A percentile compares a stretch with the other conserved stretches of the same genome.
phyloP scores from a whole-genome alignment of 1,140 invertebrate species.

The Brachionus koreanus region DNA sequence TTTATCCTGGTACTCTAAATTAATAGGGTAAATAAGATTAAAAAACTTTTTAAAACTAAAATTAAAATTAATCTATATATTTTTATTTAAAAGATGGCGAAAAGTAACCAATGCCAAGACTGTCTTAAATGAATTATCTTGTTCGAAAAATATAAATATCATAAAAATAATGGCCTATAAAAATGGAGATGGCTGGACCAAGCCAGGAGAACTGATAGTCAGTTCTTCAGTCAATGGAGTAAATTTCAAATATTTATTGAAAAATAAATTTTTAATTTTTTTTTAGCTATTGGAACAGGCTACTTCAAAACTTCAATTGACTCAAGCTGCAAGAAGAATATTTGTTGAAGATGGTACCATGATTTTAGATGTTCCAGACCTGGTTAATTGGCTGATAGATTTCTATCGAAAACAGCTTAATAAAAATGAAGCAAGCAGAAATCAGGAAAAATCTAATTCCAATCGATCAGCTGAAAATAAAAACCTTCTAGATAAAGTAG shows the following conservation, averaged over 20 bases:
- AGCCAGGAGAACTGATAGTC: constrained; percentile 53
- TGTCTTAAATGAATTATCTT: constrained; percentile 55
- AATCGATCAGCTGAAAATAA: background rate
- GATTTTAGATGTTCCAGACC: constrained; percentile 54
- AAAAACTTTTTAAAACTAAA: background rate
- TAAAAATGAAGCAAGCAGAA: constrained; percentile 6
- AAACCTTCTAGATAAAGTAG: constrained; percentile 9
- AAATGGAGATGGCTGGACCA: constrained; percentile 56
- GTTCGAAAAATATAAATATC: constrained; percentile 50
- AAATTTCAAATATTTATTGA: background rate
- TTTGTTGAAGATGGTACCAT: constrained; percentile 54
- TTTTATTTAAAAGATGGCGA: constrained; percentile 46
- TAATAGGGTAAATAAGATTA: constrained; percentile 43
- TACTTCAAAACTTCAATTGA: constrained; percentile 51
- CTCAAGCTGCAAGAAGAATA: constrained; percentile 51
- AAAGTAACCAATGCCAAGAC: constrained; percentile 51
- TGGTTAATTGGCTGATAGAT: constrained; percentile 52
- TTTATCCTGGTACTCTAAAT: constrained; percentile 51
- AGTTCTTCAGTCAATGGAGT: constrained; percentile 57
- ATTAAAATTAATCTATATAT: background rate
- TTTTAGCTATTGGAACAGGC: constrained; percentile 54
- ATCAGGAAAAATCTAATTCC: background rate
- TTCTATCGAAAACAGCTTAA: constrained; percentile 48
- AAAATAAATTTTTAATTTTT: background rate
- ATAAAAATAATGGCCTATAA: constrained; percentile 57